Percentiles rank a stretch among this genome's conserved stretches.
Evolutionary conservation across 2,113 vertebrate genomes (phyloP).

Genomic region (Herpailurus yagouaroundi): DNA sequence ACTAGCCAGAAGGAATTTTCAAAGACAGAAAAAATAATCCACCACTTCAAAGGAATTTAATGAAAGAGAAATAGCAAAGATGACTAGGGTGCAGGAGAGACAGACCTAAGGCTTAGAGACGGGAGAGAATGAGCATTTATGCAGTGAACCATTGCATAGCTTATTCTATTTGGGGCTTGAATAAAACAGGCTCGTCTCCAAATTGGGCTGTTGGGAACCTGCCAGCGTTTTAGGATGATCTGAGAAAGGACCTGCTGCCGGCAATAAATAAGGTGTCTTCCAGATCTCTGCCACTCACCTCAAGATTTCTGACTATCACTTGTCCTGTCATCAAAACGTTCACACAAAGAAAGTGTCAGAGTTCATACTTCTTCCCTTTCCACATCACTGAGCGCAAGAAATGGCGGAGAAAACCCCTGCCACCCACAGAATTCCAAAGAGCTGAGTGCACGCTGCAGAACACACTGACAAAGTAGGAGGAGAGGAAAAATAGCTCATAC

Average conservation of each 20-base stretch:
- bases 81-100: neutral
- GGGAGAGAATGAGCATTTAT: slow-evolving; percentile 49
- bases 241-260: slow-evolving; percentile 9
- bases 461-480: neutral
- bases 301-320: slow-evolving; percentile 48
- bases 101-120: slow-evolving; percentile 27
- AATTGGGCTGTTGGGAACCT: slow-evolving; percentile 54
- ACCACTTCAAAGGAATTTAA: slow-evolving; percentile 74
- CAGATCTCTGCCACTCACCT: slow-evolving; percentile 21
- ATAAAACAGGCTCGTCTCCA: slow-evolving; percentile 68
- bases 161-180: slow-evolving; percentile 49
- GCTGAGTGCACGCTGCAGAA: neutral
- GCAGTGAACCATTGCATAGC: slow-evolving; percentile 35
- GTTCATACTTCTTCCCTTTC: slow-evolving; percentile 60
- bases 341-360: slow-evolving; percentile 26
- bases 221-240: slow-evolving; percentile 12
- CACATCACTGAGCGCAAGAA: slow-evolving; percentile 38
- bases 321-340: slow-evolving; percentile 41
- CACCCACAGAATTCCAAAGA: slow-evolving; percentile 72
- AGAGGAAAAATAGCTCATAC: neutral
- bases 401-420: slow-evolving; percentile 33
- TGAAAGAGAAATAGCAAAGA: slow-evolving; percentile 66
- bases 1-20: slow-evolving; percentile 73
- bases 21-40: slow-evolving; percentile 76
- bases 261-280: slow-evolving; percentile 53